A percentile compares a stretch with the other conserved stretches of the same genome.
Evolutionary conservation across 2,797 vertebrate genomes (phyloP).

Genomic region (Neosilurus hyrtlii): DNA sequence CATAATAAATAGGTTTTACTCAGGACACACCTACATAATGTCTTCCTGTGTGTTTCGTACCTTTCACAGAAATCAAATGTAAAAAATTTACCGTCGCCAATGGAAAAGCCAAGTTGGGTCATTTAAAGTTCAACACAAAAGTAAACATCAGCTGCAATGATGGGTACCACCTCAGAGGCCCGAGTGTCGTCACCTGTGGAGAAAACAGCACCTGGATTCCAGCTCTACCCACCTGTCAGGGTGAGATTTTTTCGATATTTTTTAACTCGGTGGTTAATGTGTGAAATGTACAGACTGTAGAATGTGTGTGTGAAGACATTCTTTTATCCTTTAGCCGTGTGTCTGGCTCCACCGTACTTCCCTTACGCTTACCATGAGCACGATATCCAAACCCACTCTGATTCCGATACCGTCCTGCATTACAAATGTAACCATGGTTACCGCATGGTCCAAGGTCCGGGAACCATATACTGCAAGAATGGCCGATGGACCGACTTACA

Average conservation of each 20-base stretch:
- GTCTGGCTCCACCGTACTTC: slow-evolving; percentile 46
- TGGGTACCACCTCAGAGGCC: slow-evolving; percentile 20
- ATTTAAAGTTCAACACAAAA: background rate
- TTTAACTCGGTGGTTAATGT: background rate
- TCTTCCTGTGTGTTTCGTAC: background rate
- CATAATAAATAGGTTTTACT: no score
- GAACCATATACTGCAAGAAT: slow-evolving; percentile 46
- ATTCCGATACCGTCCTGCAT: slow-evolving; percentile 40
- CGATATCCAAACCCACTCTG: slow-evolving; percentile 39
- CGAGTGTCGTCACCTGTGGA: slow-evolving; percentile 16
- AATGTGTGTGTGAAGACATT: no score
- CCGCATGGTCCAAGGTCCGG: slow-evolving; percentile 41
- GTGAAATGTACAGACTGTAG: background rate
- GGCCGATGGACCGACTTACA: slow-evolving; percentile 60
- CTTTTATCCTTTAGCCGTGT: slow-evolving; percentile 48
- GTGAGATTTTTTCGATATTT: slow-evolving; percentile 1
- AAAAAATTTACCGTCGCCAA: background rate
- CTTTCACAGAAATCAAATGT: slow-evolving; percentile 40
- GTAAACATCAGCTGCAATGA: background rate
- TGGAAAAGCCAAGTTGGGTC: background rate
- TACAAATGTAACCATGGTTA: slow-evolving; percentile 63
- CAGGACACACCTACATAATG: background rate
- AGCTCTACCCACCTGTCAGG: slow-evolving; percentile 27
- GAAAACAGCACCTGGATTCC: slow-evolving; percentile 26
- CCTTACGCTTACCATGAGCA: slow-evolving; percentile 41